These are phyloP conservation scores for Macrostomum lignano DNA, from an alignment of 1,140 invertebrate species.

Conservation along the genomic window DNA sequence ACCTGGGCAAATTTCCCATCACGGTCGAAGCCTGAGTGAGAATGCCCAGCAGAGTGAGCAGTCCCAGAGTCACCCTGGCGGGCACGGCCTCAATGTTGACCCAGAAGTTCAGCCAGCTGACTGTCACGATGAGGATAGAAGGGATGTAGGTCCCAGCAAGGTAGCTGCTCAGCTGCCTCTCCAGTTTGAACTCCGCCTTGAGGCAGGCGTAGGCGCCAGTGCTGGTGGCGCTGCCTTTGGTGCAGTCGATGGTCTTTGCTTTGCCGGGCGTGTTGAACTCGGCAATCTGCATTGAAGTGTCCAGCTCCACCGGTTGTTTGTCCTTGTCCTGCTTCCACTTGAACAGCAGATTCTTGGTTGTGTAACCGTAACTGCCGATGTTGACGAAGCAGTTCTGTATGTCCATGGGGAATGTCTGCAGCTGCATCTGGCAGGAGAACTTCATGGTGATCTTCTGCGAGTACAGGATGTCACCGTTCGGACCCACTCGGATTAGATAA, in stretches of 20 bases:
- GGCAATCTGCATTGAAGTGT: background rate
- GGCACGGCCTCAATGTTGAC: constrained; percentile 5
- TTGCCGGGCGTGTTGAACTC: constrained; percentile 3
- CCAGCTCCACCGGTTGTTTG: background rate
- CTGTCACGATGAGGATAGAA: constrained; percentile 1
- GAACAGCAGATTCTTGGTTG: constrained; percentile 3
- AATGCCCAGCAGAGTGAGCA: constrained; percentile 4
- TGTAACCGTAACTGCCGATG: constrained; percentile 47
- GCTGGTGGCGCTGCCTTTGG: background rate
- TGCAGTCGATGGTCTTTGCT: constrained; percentile 1
- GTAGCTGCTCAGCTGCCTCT: constrained; percentile 1
- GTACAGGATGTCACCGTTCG: constrained; percentile 4
- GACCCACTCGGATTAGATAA: constrained; percentile 2
- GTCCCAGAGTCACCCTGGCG: constrained; percentile 1
- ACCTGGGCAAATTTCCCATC: too few species aligned
- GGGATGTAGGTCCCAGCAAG: constrained; percentile 4
- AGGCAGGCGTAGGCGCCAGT: constrained; percentile 5
- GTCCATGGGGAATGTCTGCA: constrained; percentile 52
- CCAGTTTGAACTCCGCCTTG: constrained; percentile 3
- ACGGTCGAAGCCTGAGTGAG: constrained; percentile 4
- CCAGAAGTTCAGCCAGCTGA: constrained; percentile 6
- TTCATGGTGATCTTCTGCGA: constrained; percentile 6
- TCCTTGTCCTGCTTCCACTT: background rate
- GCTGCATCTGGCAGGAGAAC: constrained; percentile 48
- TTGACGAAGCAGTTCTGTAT: constrained; percentile 47